These are phyloP conservation scores for Sebastes goodei DNA, from an alignment of 2,797 vertebrate genomes.

Conservation along the genomic window DNA sequence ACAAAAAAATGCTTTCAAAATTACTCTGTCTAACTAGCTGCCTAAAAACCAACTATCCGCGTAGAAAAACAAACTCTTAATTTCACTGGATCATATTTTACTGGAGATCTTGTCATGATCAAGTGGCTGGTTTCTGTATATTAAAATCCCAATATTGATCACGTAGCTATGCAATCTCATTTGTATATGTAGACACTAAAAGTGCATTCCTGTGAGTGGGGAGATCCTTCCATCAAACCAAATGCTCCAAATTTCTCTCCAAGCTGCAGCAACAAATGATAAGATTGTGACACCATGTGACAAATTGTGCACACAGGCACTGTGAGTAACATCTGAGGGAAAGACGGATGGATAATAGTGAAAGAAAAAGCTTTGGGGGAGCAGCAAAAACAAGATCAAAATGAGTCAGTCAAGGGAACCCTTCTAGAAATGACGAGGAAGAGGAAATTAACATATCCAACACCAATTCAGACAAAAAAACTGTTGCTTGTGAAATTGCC, in stretches of 20 bases:
- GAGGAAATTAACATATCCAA: conserved; percentile 2
- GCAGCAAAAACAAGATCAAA: not conserved
- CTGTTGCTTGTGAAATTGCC: not conserved
- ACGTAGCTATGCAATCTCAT: not conserved
- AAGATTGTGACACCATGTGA: not conserved
- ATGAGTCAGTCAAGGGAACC: not conserved
- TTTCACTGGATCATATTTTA: too few species aligned
- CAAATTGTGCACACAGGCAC: not conserved
- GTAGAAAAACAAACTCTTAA: not conserved
- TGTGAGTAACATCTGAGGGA: not conserved
- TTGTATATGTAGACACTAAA: not conserved
- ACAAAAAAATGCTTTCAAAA: not conserved
- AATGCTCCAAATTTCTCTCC: not conserved
- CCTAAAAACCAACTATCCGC: not conserved
- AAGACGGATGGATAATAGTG: not conserved
- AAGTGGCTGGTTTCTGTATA: not conserved
- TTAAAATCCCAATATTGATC: not conserved
- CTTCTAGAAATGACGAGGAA: not conserved
- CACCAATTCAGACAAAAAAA: not conserved
- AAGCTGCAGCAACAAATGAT: not conserved
- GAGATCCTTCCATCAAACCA: not conserved
- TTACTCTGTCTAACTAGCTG: not conserved
- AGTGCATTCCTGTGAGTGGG: not conserved
- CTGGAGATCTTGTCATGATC: not conserved
- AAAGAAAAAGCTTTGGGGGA: conserved; percentile 7